Base-by-base conservation (phyloP, 30 jellyfish, hydroid and myxozoan genomes). In the Chrysaora quinquecirrha region DNA sequence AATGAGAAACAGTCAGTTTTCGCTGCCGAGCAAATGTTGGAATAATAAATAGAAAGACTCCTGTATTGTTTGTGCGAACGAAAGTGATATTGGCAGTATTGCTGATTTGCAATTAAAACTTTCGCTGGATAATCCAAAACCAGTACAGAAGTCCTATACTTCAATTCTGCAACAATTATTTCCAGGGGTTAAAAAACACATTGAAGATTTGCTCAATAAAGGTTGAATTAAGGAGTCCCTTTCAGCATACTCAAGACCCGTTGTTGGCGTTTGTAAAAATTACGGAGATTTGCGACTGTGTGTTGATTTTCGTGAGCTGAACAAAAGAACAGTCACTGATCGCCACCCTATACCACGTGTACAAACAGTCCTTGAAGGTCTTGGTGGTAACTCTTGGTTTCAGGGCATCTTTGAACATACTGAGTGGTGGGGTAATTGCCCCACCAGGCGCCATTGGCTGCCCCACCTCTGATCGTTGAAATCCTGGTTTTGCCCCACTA, bases 281-380 rank as follows among this genome's bases (percentile, higher is more conserved):
- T 70, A 52, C 34, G 88, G 86, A 3, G 64, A 61, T 30, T 33
- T 82, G 43, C 73, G 87, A 52, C 47, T 82, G 56, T 82, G 93
- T 33, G 69, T 30, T 34, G 93, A 82, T 27, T 82, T 25, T 30
- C 88, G 64, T 69, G 58, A 38, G 60, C 35, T 80, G 76, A 80
- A 65, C 76, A 25, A 23, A 48, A 28, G 62, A 29, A 80, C 90
- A 64, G 38, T 47, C 21, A 23, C 83, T 38, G 90, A 64, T 80
- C 90, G 86, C 29, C 75, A 64, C 64, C 90, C 90, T 30, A 3
- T 80, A 48, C 90, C 90, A 7, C 30, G 87, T 1, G 76, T 65
- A 11, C 49, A 80, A 28, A 28, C 60, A 22, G n/a, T 49, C 14
- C 71, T 69, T 48, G 87, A 68, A 29, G 54, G 58, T 67, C 78